Base-by-base conservation (phyloP, 2,113 vertebrate genomes). In the Percina caprodes region DNA sequence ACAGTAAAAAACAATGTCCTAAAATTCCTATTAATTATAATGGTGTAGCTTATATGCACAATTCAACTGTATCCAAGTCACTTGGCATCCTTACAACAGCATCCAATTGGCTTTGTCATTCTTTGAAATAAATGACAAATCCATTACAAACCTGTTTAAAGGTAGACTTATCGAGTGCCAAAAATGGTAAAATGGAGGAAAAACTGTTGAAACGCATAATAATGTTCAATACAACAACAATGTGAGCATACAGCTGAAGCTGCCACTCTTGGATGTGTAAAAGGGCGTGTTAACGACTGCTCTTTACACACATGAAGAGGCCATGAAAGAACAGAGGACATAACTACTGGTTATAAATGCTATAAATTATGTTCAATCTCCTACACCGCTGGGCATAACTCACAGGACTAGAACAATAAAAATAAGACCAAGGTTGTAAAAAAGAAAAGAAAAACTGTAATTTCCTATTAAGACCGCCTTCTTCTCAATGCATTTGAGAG, bases 341-440 rank as follows among this genome's bases (percentile, higher is more conserved):
- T n/a, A 42, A 9, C n/a, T n/a, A n/a, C 13, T 19, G 54, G 21
- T 18, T 46, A 9, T 63, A 55, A 30, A 67, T 23, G 67, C 63
- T 46, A 6, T 30, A 16, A 61, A 23, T 35, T n/a, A 30, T n/a
- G 7, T 55, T 58, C 18, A 56, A 9, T 13, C 48, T 74, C 48
- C 13, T 19, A 13, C 49, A 48, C n/a, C 42, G 26, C 35, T 15
- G 23, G 45, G 59, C 2, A 23, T 18, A 49, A 65, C 56, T 46
- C 61, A 61, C 10, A n/a, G 19, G 23, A 48, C 35, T 13, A 39
- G 56, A 71, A 42, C 70, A 48, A 81, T 62, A 49, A 79, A 66
- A 48, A 6, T 42, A 9, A 39, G 33, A 48, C 6, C 8, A 6
- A 24, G 21, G 16, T 39, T 69, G 52, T 54, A 49, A 58, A 30